A percentile compares a stretch with the other conserved stretches of the same genome.
Conservation (phyloP, 2,888 invertebrate genomes). For the Nemapogon koenigi region DNA sequence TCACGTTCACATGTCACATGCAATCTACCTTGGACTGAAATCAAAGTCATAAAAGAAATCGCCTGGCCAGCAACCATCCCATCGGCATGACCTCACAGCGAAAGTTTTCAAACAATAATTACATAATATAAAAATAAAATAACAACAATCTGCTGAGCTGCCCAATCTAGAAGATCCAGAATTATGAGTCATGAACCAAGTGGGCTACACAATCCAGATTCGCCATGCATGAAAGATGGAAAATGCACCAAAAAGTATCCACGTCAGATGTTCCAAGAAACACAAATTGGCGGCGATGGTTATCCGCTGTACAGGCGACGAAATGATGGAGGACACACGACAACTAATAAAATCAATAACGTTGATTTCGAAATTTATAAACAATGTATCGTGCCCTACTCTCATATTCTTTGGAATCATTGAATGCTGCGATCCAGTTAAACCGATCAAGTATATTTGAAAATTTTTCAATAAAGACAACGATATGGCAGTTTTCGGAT, state of each 20-base stretch:
- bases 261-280: slow-evolving; percentile 18
- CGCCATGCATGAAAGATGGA: slow-evolving; percentile 34
- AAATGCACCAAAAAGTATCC: slow-evolving; percentile 23
- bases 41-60: background rate
- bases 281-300: slow-evolving; percentile 19
- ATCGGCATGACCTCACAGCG: background rate
- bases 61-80: background rate
- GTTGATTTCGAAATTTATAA: slow-evolving; percentile 18
- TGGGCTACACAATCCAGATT: slow-evolving; percentile 25
- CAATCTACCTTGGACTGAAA: background rate
- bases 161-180: slow-evolving; percentile 22
- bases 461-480: slow-evolving; percentile 39
- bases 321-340: slow-evolving; percentile 18
- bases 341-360: slow-evolving; percentile 17
- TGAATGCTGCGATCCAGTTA: too few species aligned
- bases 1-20: too few species aligned
- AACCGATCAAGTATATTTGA: too few species aligned
- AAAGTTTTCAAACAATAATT: background rate
- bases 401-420: too few species aligned
- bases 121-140: background rate
- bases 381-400: slow-evolving; percentile 19
- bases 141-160: slow-evolving; percentile 2
- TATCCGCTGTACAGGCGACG: slow-evolving; percentile 15
- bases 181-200: slow-evolving; percentile 42
- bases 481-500: slow-evolving; percentile 28